Evolutionary conservation across 1,140 invertebrate genomes (phyloP).

Genomic region (Drosophila nikananu): DNA sequence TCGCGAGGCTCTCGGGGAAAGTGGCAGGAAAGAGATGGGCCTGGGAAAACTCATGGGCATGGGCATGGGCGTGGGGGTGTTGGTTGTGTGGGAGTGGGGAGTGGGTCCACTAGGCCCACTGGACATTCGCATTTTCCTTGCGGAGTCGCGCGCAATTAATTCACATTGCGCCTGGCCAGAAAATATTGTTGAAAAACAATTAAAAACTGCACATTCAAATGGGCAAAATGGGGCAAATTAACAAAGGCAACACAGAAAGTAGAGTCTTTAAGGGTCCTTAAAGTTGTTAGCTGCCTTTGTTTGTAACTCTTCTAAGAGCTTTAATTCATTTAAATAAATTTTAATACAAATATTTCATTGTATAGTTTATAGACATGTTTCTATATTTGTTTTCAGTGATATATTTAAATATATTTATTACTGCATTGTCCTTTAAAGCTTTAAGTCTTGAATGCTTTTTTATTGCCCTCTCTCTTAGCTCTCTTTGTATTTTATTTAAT

Average conservation of each 20-base stretch:
- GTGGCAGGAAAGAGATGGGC: conserved; percentile 12
- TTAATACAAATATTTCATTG: not conserved
- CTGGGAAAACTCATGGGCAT: conserved; percentile 4
- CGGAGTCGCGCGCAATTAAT: conserved; percentile 53
- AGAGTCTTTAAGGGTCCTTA: not conserved
- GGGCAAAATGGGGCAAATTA: conserved; percentile 53
- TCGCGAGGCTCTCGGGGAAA: conserved; percentile 49
- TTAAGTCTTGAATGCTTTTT: conserved; percentile 29
- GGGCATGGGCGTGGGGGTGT: not conserved
- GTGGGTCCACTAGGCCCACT: not conserved
- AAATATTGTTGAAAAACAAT: conserved; percentile 79
- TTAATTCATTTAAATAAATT: not conserved
- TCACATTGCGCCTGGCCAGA: conserved; percentile 45
- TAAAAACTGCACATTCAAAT: conserved; percentile 73
- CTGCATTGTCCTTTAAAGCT: conserved; percentile 15
- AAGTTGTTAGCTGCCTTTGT: not conserved
- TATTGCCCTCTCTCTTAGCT: conserved; percentile 1
- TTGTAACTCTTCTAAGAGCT: too few species aligned
- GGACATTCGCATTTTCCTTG: conserved; percentile 53
- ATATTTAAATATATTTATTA: not conserved
- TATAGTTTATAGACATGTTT: too few species aligned
- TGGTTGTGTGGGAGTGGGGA: not conserved
- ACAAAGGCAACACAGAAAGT: conserved; percentile 9
- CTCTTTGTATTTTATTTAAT: conserved; percentile 2
- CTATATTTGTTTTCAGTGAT: not conserved